Evolutionary conservation across 1,140 invertebrate species (phyloP).

Genomic region (Ceratitis capitata): DNA sequence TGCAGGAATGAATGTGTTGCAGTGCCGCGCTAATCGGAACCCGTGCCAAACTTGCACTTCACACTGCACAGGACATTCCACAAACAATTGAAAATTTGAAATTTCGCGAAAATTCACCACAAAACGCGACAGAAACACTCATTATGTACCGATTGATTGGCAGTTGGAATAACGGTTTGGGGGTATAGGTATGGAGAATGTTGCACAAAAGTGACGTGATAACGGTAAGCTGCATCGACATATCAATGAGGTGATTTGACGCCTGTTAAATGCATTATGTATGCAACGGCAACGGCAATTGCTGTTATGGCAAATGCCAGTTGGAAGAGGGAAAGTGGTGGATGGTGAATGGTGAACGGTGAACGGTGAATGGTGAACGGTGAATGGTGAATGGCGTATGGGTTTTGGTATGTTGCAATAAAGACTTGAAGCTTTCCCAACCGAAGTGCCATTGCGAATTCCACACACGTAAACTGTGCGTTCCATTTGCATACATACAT

Average conservation of each 20-base stretch:
- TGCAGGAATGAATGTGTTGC: no score
- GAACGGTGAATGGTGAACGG: not conserved
- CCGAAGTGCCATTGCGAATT: not conserved
- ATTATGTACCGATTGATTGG: slow-evolving; percentile 27
- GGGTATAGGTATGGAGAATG: not conserved
- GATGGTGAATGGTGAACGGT: not conserved
- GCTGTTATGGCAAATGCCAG: not conserved
- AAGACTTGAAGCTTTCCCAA: not conserved
- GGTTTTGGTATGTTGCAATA: not conserved
- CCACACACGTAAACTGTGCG: not conserved
- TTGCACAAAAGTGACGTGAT: not conserved
- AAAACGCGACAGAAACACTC: not conserved
- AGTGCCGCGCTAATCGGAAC: no score
- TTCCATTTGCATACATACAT: not conserved
- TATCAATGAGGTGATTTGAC: slow-evolving; percentile 15
- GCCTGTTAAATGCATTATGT: slow-evolving; percentile 15
- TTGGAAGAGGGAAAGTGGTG: not conserved
- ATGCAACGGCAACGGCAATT: not conserved
- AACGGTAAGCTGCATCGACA: not conserved
- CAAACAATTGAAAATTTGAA: slow-evolving; percentile 26
- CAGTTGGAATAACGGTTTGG: not conserved
- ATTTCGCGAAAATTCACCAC: not conserved
- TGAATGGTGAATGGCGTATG: not conserved
- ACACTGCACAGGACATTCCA: not conserved
- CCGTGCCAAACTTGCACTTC: not conserved